Evolutionary conservation across 2,113 vertebrate species (phyloP).

Genomic region (Coturnix japonica): DNA sequence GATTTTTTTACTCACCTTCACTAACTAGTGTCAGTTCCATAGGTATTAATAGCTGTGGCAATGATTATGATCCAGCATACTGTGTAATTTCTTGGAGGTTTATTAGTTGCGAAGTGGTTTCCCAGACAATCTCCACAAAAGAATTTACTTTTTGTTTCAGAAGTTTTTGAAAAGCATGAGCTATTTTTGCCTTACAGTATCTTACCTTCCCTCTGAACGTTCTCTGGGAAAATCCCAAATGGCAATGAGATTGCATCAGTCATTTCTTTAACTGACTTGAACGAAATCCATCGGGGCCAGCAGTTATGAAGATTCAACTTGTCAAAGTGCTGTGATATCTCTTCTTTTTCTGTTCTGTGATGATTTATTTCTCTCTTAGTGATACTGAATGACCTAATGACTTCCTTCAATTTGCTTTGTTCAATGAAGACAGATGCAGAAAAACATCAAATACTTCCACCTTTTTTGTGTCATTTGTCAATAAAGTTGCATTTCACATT

Average conservation of each 20-base stretch:
- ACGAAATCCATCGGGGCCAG: background rate
- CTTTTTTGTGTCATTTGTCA: background rate
- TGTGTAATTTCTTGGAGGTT: background rate
- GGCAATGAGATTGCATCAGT: background rate
- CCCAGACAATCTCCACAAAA: background rate
- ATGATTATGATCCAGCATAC: background rate
- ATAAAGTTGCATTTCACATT: background rate
- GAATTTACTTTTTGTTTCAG: background rate
- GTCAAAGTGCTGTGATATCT: background rate
- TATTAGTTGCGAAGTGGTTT: background rate
- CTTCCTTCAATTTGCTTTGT: background rate
- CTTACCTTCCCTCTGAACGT: background rate
- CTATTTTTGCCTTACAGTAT: background rate
- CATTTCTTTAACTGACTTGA: background rate
- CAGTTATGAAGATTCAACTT: background rate
- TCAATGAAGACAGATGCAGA: background rate
- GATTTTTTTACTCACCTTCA: background rate
- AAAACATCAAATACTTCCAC: background rate
- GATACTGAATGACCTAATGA: background rate
- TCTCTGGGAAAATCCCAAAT: background rate
- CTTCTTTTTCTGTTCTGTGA: background rate
- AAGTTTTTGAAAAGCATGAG: background rate
- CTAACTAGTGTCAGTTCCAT: background rate
- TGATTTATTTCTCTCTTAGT: background rate
- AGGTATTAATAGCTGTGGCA: background rate